Percentiles rank a stretch among this genome's conserved stretches.
phyloP scores from a whole-genome alignment of 2,113 vertebrate species.

The Cryptotis parvus region DNA sequence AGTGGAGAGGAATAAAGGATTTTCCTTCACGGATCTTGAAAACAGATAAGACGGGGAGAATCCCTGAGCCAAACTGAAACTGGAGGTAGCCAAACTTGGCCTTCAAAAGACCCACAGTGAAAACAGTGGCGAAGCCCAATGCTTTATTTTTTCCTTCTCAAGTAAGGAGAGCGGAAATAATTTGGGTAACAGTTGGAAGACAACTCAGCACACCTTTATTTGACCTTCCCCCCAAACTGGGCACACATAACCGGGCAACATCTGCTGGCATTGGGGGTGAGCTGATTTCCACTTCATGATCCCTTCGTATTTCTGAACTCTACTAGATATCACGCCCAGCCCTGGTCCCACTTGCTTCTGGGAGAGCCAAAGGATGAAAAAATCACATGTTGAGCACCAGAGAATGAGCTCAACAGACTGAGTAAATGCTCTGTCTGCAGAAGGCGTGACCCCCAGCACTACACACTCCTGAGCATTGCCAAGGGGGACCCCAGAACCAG shows the following conservation, averaged over 20 bases:
- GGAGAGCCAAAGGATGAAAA: too few relatives aligned
- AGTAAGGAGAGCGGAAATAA: neutral
- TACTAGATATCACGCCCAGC: neutral
- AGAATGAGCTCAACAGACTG: neutral
- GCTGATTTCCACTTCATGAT: too few relatives aligned
- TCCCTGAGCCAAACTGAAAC: neutral
- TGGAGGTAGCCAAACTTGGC: neutral
- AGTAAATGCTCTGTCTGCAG: too few relatives aligned
- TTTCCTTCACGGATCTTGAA: neutral
- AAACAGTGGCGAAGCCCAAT: slow-evolving; percentile 43
- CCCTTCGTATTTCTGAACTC: neutral
- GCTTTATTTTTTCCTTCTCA: slow-evolving; percentile 20
- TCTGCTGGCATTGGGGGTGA: too few relatives aligned
- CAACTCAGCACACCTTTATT: neutral
- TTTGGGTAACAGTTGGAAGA: neutral
- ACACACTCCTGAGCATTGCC: too few relatives aligned
- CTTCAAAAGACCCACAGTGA: slow-evolving; percentile 45
- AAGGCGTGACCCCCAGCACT: too few relatives aligned
- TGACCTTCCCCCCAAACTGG: neutral
- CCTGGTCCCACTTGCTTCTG: too few relatives aligned
- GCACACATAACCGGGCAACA: too few relatives aligned
- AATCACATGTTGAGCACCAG: neutral
- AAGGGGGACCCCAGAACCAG: too few relatives aligned
- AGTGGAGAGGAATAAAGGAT: neutral
- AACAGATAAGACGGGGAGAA: neutral